Conservation (phyloP, 1,140 invertebrate species). For the Onthophagus taurus region DNA sequence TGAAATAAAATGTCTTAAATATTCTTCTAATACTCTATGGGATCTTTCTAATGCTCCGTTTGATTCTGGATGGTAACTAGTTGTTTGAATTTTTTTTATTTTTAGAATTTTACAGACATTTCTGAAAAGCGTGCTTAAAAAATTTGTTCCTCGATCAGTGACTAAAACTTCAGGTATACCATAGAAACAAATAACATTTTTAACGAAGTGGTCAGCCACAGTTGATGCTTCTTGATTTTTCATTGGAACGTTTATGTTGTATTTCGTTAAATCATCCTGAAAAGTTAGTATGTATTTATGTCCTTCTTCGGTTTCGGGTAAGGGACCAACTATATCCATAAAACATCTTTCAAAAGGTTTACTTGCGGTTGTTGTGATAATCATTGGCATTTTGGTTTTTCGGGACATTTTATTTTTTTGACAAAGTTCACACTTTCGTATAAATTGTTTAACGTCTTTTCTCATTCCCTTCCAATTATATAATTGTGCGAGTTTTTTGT, state of each 20-base stretch:
- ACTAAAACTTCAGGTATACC: slow-evolving; percentile 14
- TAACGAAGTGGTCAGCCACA: slow-evolving; percentile 9
- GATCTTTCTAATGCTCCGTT: slow-evolving; percentile 31
- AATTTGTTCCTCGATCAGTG: slow-evolving; percentile 30
- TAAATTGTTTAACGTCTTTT: slow-evolving; percentile 30
- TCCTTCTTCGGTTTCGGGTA: slow-evolving; percentile 2
- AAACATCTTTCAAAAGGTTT: slow-evolving; percentile 23
- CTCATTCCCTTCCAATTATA: slow-evolving; percentile 34
- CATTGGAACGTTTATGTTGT: background rate
- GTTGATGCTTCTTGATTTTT: slow-evolving; percentile 1
- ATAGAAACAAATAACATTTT: background rate
- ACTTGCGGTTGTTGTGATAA: slow-evolving; percentile 29
- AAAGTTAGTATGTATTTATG: slow-evolving; percentile 24
- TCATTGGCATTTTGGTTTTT: slow-evolving; percentile 24
- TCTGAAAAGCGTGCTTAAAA: slow-evolving; percentile 28
- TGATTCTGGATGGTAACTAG: slow-evolving; percentile 19
- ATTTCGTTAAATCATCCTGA: slow-evolving; percentile 30
- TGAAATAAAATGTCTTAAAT: slow-evolving; percentile 30
- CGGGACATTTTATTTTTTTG: slow-evolving; percentile 27
- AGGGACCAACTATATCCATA: slow-evolving; percentile 28
- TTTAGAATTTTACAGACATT: slow-evolving; percentile 26
- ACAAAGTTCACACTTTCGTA: slow-evolving; percentile 27
- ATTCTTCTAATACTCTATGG: slow-evolving; percentile 28
- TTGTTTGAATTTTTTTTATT: slow-evolving; percentile 21
- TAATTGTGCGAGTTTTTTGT: slow-evolving; percentile 29